phyloP scores from a whole-genome alignment of 37 sponge, comb jelly and placozoan species.

The Axinella damicornis region DNA sequence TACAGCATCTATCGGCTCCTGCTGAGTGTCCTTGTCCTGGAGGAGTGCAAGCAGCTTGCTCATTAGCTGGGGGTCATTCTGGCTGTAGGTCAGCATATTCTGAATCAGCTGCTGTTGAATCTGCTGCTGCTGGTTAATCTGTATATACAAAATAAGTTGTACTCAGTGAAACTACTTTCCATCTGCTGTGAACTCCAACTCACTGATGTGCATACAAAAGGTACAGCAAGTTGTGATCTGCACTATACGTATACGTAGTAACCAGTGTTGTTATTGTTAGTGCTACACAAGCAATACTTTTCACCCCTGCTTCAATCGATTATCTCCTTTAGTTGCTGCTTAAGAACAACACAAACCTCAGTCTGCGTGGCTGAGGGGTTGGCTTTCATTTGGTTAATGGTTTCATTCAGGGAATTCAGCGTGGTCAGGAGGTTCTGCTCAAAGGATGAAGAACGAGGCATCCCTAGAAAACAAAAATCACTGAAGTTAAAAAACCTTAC shows the following conservation, averaged over 20 bases:
- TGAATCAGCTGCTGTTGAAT: constrained; percentile 45
- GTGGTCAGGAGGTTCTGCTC: constrained; percentile 35
- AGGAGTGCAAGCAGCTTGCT: constrained; percentile 23
- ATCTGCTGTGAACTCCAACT: no score
- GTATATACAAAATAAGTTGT: neutral
- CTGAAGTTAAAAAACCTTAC: no score
- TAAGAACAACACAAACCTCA: constrained; percentile 3
- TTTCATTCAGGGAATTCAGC: constrained; percentile 15
- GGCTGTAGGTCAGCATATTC: constrained; percentile 39
- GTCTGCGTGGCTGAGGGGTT: constrained; percentile 33
- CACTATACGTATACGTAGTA: no score
- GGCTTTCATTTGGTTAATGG: constrained; percentile 23
- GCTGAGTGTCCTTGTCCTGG: neutral
- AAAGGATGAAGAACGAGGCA: constrained; percentile 19
- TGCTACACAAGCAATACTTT: no score
- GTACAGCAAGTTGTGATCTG: no score
- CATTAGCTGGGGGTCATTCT: constrained; percentile 18
- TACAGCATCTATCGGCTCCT: no score
- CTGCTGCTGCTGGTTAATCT: constrained; percentile 35
- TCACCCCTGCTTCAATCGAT: neutral
- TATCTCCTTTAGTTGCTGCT: no score
- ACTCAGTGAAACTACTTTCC: neutral
- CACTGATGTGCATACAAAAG: no score
- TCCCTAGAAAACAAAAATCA: no score
- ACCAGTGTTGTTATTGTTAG: no score